These are phyloP conservation scores for Emydura subglobosa DNA, from an alignment of 2,113 vertebrate species.

Conservation along the genomic window DNA sequence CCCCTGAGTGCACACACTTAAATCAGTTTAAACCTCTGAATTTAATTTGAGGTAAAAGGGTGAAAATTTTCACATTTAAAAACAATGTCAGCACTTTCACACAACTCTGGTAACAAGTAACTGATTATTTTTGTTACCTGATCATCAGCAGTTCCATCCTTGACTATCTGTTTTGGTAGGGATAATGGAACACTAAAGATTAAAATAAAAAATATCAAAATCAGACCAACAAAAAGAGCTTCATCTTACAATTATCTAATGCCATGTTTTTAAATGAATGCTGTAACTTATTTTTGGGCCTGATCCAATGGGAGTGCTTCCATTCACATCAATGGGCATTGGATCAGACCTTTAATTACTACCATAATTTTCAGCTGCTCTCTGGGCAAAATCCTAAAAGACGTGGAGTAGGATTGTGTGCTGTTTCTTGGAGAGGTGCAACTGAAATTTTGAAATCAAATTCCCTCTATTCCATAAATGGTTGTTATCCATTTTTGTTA, in stretches of 20 bases:
- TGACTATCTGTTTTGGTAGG: not conserved
- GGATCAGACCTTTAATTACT: not conserved
- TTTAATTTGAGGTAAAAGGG: not conserved
- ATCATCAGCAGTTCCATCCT: not conserved
- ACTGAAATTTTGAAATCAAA: not conserved
- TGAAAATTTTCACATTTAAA: not conserved
- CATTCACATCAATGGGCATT: no score
- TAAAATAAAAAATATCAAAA: not conserved
- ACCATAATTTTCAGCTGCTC: not conserved
- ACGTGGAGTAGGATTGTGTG: fast-evolving
- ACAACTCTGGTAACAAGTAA: fast-evolving
- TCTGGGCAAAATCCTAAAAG: not conserved
- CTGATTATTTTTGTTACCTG: not conserved
- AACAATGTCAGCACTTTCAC: not conserved
- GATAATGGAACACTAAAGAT: not conserved
- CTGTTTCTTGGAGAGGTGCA: not conserved
- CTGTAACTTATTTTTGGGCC: not conserved
- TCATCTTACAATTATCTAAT: no score
- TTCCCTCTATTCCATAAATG: not conserved
- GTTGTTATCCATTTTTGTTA: not conserved
- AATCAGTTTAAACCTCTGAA: not conserved
- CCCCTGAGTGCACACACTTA: not conserved
- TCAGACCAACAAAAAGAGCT: not conserved
- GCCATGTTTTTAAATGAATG: no score
- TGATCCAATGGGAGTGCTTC: fast-evolving